Percentiles rank a stretch among this genome's conserved stretches.
phyloP scores from a whole-genome alignment of 2,113 vertebrate species.

The Myiozetetes cayanensis region DNA sequence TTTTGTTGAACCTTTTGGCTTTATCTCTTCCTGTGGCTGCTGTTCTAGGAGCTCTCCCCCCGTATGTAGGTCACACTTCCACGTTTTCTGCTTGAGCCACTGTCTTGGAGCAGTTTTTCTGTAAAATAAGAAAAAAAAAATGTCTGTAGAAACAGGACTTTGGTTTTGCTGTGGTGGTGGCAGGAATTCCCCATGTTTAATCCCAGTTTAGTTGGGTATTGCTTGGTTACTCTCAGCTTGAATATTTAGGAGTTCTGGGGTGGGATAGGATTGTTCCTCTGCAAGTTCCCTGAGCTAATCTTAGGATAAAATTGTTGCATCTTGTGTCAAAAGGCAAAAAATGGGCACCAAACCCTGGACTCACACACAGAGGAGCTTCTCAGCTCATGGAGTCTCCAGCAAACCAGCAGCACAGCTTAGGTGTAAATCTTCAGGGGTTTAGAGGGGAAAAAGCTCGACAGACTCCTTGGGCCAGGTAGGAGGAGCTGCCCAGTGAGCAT shows the following conservation, averaged over 20 bases:
- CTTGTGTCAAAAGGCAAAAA: rapidly evolving
- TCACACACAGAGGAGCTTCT: background rate
- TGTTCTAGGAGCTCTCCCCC: conserved; percentile 8
- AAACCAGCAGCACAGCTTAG: rapidly evolving
- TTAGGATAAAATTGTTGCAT: background rate
- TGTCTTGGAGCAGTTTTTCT: background rate
- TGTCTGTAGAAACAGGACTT: background rate
- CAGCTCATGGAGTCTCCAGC: background rate
- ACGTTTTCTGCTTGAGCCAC: conserved; percentile 33
- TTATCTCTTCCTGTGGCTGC: conserved; percentile 35
- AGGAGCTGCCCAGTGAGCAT: background rate
- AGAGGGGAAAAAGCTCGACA: rapidly evolving
- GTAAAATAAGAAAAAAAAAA: background rate
- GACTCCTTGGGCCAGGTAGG: background rate
- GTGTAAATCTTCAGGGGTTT: background rate
- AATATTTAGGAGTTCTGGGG: background rate
- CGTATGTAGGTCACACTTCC: conserved; percentile 73
- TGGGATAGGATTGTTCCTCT: background rate
- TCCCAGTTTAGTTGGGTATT: background rate
- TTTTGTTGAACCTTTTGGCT: conserved; percentile 50
- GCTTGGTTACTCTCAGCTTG: background rate
- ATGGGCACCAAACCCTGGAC: background rate
- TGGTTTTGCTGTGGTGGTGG: rapidly evolving
- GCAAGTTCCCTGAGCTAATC: background rate
- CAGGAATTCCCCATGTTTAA: background rate